phyloP scores from a whole-genome alignment of 1,140 invertebrate species.

The Drosophila micromelanica region DNA sequence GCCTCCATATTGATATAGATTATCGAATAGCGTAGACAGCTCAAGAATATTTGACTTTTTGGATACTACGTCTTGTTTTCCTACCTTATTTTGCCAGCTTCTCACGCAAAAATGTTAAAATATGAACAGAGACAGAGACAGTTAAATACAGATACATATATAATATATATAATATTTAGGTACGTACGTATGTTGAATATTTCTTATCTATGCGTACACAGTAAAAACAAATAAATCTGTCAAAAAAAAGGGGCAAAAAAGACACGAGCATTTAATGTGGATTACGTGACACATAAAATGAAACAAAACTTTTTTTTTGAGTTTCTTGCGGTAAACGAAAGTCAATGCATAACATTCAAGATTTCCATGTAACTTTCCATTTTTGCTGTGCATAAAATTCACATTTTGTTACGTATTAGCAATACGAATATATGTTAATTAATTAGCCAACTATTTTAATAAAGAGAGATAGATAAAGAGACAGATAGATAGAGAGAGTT shows the following conservation, averaged over 20 bases:
- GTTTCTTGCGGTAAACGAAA: conserved; percentile 48
- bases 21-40: too few species aligned
- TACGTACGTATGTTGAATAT: background rate
- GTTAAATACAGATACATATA: background rate
- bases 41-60: too few species aligned
- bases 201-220: conserved; percentile 37
- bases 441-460: background rate
- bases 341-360: conserved; percentile 40
- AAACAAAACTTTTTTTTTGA: conserved; percentile 41
- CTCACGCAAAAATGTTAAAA: too few species aligned
- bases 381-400: conserved; percentile 1
- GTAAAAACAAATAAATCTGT: conserved; percentile 49
- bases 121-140: too few species aligned
- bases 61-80: too few species aligned
- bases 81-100: too few species aligned
- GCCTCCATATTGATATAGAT: too few species aligned
- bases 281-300: conserved; percentile 49
- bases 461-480: background rate
- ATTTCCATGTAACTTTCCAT: conserved; percentile 28
- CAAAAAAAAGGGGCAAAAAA: conserved; percentile 17
- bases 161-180: too few species aligned
- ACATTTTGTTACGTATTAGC: background rate
- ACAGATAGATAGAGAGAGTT: background rate
- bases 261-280: conserved; percentile 39
- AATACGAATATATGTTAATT: conserved; percentile 6